Base-by-base conservation (phyloP, 2,113 vertebrate genomes). In the Pseudorhombus dupliciocellatus region DNA sequence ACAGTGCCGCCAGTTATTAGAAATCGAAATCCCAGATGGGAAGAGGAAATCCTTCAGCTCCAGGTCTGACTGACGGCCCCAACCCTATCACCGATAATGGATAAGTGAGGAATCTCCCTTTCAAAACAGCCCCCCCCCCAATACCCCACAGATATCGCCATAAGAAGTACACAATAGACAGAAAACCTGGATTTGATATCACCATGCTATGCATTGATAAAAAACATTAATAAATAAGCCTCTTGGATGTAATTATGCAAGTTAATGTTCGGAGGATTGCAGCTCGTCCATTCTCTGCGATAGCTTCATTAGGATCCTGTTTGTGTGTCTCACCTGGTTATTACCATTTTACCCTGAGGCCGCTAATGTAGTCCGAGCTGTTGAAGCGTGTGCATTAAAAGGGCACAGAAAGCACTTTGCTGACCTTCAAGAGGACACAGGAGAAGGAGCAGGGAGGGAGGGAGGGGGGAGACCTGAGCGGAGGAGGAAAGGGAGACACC, bases 21-120 rank as follows among this genome's bases (percentile, higher is more conserved):
- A 75, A 86, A 86, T 89, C 71, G 66, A 58, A 85, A 79, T 73
- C 81, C 77, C 51, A 55, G 80, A 73, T 78, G 82, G 82, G 81
- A 84, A 77, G 2, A 70, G 67, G 88, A 85, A 87, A 73, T 73
- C 60, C 63, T 44, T 66, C 21, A 21, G 67, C 59, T 63, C 34
- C 64, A 69, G 74, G 78, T 83, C 70, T 24, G 56, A 69, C 70
- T 66, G 69, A 72, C 60, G 60, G 70, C 15, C 58, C 53, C 34
- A 37, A 10, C 63, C 68, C 70, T 79, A 79, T 83, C 4, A 0
- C 22, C 28, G 66, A 82, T 67, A 51, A 66, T n/a, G 2, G 75
- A 85, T 85, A 76, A 78, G 55, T 14, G 34, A 84, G 75, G 82
- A 84, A 83, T 81, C 40, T 57, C 46, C 20, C 48, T 64, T 64